Conservation (phyloP, 2,113 vertebrate species). For the Leucosticte australis region DNA sequence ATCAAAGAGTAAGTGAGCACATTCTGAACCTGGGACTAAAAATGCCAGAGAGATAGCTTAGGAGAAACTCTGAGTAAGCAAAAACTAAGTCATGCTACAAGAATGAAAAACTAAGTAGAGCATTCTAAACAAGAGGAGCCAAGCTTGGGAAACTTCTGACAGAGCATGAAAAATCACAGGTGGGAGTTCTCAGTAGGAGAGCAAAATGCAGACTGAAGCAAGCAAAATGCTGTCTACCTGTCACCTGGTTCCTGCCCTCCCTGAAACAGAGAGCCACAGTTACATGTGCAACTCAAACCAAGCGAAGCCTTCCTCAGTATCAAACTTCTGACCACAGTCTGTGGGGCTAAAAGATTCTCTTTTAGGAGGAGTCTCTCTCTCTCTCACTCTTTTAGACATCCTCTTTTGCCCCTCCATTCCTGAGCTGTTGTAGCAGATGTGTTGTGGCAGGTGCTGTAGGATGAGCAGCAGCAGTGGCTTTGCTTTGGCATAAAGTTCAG, state of each 20-base stretch:
- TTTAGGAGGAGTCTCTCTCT: not conserved
- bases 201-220: not conserved
- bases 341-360: not conserved
- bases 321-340: not conserved
- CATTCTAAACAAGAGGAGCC: not conserved
- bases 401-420: not conserved
- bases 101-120: not conserved
- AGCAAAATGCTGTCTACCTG: not conserved
- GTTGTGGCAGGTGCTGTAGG: not conserved
- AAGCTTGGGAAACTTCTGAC: not conserved
- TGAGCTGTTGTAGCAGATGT: not conserved
- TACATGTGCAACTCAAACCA: not conserved
- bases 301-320: accelerated
- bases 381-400: not conserved
- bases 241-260: not conserved
- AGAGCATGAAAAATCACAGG: not conserved
- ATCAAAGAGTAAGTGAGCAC: not conserved
- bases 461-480: not conserved
- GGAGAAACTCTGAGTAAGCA: not conserved
- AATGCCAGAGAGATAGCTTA: not conserved
- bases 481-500: not conserved
- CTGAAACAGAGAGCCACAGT: not conserved
- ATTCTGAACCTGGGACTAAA: not conserved
- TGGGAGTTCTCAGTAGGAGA: not conserved
- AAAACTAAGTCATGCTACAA: not conserved